A percentile compares a stretch with the other conserved stretches of the same genome.
Conservation (phyloP, 2,888 invertebrate genomes). For the Dilophus febrilis region DNA sequence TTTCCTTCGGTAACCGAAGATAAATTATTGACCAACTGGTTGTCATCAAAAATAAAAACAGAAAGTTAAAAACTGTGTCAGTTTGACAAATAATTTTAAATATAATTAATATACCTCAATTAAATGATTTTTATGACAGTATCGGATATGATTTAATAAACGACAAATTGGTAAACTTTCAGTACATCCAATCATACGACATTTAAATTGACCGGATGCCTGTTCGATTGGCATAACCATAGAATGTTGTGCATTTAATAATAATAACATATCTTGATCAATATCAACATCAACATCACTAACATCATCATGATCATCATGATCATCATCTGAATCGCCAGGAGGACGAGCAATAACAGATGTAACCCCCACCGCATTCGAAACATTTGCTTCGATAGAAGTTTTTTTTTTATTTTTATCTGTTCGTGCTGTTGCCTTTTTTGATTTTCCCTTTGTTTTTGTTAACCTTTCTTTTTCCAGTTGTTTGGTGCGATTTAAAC, state of each 20-base stretch:
- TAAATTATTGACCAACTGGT: no score
- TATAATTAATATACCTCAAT: constrained; percentile 27
- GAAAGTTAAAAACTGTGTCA: not conserved
- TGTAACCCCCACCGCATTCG: no score
- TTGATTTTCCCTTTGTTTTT: constrained; percentile 3
- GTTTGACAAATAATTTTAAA: not conserved
- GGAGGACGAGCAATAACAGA: no score
- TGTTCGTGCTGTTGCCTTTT: constrained; percentile 6
- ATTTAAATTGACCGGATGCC: not conserved
- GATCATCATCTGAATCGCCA: no score
- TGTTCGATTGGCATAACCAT: no score
- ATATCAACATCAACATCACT: not conserved
- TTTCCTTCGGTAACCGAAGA: no score
- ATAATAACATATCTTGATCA: no score
- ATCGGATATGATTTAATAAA: constrained; percentile 35
- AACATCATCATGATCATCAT: not conserved
- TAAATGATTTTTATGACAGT: constrained; percentile 32
- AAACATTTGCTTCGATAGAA: constrained; percentile 14
- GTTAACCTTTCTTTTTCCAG: constrained; percentile 7
- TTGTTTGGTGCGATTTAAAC: constrained; percentile 20
- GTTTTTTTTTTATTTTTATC: not conserved
- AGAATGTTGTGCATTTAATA: no score
- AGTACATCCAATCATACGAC: constrained; percentile 30
- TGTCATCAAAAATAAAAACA: not conserved
- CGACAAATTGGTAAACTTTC: constrained; percentile 29